Evolutionary conservation across 2,113 vertebrate species (phyloP).

Genomic region (Xiphorhynchus elegans): DNA sequence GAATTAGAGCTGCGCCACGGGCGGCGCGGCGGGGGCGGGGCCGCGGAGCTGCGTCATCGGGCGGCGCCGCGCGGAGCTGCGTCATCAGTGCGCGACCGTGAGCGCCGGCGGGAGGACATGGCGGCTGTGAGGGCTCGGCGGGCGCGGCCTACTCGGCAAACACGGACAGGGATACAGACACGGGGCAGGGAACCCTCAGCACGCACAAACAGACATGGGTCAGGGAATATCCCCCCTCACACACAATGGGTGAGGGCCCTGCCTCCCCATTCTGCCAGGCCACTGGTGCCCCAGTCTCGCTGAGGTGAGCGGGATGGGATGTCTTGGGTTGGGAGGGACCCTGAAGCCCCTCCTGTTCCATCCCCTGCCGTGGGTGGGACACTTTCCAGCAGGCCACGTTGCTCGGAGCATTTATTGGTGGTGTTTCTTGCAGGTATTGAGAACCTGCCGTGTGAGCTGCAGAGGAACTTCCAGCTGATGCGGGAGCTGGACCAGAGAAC

Average conservation of each 20-base stretch:
- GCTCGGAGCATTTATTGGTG: neutral
- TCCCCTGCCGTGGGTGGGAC: fast-evolving
- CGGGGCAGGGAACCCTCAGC: too few relatives aligned
- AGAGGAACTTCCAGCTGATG: constrained; percentile 98
- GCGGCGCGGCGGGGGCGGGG: too few relatives aligned
- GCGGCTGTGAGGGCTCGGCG: too few relatives aligned
- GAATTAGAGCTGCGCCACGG: too few relatives aligned
- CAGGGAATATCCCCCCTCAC: neutral
- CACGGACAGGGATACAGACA: too few relatives aligned
- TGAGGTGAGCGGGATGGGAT: neutral
- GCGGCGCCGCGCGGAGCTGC: too few relatives aligned
- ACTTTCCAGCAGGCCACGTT: fast-evolving
- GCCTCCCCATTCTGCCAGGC: neutral
- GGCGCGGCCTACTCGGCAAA: too few relatives aligned
- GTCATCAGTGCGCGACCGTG: too few relatives aligned
- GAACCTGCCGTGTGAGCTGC: constrained; percentile 94
- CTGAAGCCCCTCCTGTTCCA: neutral
- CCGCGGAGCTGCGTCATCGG: too few relatives aligned
- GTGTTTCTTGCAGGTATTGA: constrained; percentile 85
- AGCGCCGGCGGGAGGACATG: too few relatives aligned
- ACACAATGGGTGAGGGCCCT: neutral
- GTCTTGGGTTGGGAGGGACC: neutral
- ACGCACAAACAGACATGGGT: neutral
- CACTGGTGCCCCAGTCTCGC: fast-evolving
- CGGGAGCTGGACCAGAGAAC: constrained; percentile 93